Evolutionary conservation across 2,113 vertebrate genomes (phyloP), one percentile per base, ranked within the genome.

Genomic region (Sander vitreus): DNA sequence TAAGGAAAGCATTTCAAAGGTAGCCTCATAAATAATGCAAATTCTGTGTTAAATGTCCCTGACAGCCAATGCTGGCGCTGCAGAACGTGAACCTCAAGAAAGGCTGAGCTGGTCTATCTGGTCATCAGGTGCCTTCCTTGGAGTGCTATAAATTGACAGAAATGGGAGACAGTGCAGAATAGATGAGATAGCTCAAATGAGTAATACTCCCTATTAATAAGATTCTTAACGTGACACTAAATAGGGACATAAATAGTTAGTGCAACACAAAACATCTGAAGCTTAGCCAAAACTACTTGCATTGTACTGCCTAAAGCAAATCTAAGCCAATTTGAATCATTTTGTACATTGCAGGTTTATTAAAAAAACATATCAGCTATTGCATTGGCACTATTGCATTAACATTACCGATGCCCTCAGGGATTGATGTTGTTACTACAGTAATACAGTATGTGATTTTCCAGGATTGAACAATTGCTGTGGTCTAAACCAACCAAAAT

Each of bases 11-110:
- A 81, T 94, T 94, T 93, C 85, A 93, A 91, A 87, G 88, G 88
- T 90, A 88, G 88, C 83, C 94, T 94, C 93, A 96, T 96, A 95
- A 95, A 95, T 95, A 96, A 95, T 95, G 94, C 89, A 94, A 92
- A 93, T 93, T 90, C 53, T 45, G 77, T 81, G 91, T 88, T 94
- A 92, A 94, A 93, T 91, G 88, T 90, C 81, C 91, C 93, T 94
- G 94, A 94, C 93, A 91, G 88, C 74, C 81, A 73, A 79, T 95
- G 94, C 94, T 96, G 92, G 89, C 90, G 16, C 85, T 88, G 95
- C 94, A 95, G 87, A 93, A 94, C 73, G 77, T 85, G 78, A 70
- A 88, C 48, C 81, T 67, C 50, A 33, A 86, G 92, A 93, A 93
- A 78, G 89, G 92, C 93, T 94, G 93, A 93, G 93, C 83, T 89